phyloP scores from a whole-genome alignment of 2,113 vertebrate species.

The Dicrurus megarhynchus region DNA sequence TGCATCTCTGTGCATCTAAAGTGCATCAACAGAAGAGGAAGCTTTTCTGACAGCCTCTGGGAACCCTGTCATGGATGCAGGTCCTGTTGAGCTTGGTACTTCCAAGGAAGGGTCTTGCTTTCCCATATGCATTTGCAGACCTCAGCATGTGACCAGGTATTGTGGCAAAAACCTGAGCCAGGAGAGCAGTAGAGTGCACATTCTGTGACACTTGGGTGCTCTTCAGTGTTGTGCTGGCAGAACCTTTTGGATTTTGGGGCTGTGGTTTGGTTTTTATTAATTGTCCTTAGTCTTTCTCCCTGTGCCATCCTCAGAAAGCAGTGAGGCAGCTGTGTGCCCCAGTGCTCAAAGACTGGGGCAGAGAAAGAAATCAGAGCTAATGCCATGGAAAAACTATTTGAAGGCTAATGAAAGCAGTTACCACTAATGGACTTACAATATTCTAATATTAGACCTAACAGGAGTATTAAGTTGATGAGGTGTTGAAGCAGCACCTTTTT shows the following conservation, averaged over 20 bases:
- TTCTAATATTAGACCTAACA: background rate
- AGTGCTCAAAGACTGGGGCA: background rate
- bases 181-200: background rate
- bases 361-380: background rate
- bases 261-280: background rate
- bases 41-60: background rate
- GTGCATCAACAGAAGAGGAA: background rate
- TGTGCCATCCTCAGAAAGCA: background rate
- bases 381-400: background rate
- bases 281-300: background rate
- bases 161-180: background rate
- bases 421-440: background rate
- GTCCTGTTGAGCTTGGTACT: background rate
- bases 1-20: background rate
- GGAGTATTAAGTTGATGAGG: background rate
- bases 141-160: background rate
- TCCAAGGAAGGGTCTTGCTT: background rate
- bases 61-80: background rate
- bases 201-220: background rate
- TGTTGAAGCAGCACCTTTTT: background rate
- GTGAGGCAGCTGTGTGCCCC: background rate
- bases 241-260: background rate
- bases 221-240: background rate
- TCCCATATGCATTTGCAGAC: accelerated
- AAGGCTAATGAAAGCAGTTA: background rate